Percentiles rank a stretch among this genome's conserved stretches.
Conservation (phyloP, 2,888 invertebrate genomes). For the Apotomis capreana region DNA sequence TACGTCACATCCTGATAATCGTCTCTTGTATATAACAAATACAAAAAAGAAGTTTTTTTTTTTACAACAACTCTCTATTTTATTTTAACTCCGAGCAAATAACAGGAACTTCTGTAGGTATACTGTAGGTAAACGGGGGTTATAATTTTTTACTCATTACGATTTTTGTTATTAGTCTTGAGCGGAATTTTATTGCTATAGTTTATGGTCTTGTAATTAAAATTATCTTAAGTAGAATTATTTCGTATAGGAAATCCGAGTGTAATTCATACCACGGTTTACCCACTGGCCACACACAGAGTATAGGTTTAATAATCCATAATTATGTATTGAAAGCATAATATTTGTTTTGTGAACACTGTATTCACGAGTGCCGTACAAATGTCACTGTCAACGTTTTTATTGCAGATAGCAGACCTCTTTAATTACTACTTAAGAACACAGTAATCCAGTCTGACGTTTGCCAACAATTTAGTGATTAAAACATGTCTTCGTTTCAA, state of each 20-base stretch:
- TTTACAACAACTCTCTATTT: no score
- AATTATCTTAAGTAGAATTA: constrained; percentile 18
- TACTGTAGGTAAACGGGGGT: background rate
- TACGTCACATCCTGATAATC: no score
- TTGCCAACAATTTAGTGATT: constrained; percentile 4
- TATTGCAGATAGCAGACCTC: constrained; percentile 5
- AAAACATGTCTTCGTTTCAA: constrained; percentile 6
- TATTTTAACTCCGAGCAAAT: no score
- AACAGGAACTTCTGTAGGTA: no score
- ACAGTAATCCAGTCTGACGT: constrained; percentile 14
- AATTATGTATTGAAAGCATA: constrained; percentile 29
- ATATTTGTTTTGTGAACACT: constrained; percentile 10
- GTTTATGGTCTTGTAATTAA: constrained; percentile 15
- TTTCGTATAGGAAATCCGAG: constrained; percentile 6
- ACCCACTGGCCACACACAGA: constrained; percentile 28
- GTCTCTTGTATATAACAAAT: no score
- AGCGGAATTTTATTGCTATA: background rate
- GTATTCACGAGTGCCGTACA: constrained; percentile 15
- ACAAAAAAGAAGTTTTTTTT: no score
- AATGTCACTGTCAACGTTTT: constrained; percentile 22
- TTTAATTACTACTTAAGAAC: constrained; percentile 28
- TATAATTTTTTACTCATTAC: background rate
- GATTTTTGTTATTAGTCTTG: background rate
- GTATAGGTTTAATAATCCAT: constrained; percentile 16
- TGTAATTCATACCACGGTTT: constrained; percentile 7